Base-by-base conservation (phyloP, 2,113 vertebrate genomes). In the Steatornis caripensis region DNA sequence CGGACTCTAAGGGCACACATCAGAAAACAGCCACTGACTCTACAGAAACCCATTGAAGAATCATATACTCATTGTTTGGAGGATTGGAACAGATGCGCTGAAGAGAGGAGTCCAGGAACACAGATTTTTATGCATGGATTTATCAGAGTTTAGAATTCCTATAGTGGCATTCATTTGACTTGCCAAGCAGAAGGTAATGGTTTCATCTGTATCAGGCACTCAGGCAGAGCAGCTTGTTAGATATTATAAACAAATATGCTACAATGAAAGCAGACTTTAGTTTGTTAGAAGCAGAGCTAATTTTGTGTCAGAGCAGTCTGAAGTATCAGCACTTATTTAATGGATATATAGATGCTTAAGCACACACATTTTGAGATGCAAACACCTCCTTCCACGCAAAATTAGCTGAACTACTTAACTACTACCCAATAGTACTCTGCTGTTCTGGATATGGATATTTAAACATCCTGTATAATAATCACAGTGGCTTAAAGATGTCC, bases 201-300 rank as follows among this genome's bases (percentile, higher is more conserved):
- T 90, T 96, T 96, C 82, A 93, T 93, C 75, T 84, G 61, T 61
- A 95, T 61, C 58, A 84, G 71, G 68, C 87, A 75, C 36, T 88
- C 71, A 77, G 72, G 85, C 66, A 80, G 60, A 96, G 68, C 92
- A 93, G 88, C 77, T 94, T 96, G 92, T 84, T 84, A 80, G 88
- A 78, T 90, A 81, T 55, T 90, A 94, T 77, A 95, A 97, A 96
- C 92, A 96, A 96, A 96, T 94, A 96, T 92, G 92, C 34, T 92
- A 64, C 92, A 90, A 70, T 48, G 68, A 93, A 95, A 92, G 92
- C 85, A 94, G 20, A 49, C 64, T 96, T 92, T 84, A 95, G 93
- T 95, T 94, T 80, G 54, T 75, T 77, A 93, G 60, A 92, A 93
- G 41, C 4, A 54, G 55, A 55, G 41, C 26, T 92, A 79, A 89